phyloP scores from a whole-genome alignment of 2,113 vertebrate genomes.

The Silurus asotus region DNA sequence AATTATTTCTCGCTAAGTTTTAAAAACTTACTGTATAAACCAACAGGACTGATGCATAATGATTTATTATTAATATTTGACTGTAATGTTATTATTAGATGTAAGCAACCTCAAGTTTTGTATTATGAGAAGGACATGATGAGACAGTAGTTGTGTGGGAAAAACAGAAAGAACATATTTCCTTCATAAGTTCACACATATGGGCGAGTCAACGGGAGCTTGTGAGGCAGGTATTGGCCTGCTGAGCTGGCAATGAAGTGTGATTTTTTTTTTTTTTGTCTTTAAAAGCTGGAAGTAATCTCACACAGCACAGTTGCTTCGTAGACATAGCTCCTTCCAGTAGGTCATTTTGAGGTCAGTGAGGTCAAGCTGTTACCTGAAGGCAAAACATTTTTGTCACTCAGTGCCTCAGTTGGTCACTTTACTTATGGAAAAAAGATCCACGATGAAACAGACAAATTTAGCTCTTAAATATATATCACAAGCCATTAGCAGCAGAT shows the following conservation, averaged over 20 bases:
- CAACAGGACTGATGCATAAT: slow-evolving; percentile 12
- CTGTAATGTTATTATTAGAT: slow-evolving; percentile 31
- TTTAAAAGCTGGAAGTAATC: slow-evolving; percentile 8
- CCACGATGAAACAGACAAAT: not conserved
- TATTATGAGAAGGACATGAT: slow-evolving; percentile 6
- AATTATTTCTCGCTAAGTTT: not conserved
- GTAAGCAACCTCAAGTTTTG: slow-evolving; percentile 12
- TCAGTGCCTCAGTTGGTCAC: not conserved
- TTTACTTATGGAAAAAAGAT: not conserved
- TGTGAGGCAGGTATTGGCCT: slow-evolving; percentile 46
- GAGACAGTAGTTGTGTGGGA: not conserved
- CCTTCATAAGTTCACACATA: slow-evolving; percentile 30
- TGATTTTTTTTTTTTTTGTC: slow-evolving; percentile 25
- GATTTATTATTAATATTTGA: slow-evolving; percentile 1
- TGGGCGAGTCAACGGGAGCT: slow-evolving; percentile 31
- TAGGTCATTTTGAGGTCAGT: slow-evolving; percentile 34
- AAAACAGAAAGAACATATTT: slow-evolving; percentile 37
- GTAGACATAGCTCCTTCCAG: slow-evolving; percentile 5
- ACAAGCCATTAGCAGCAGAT: not conserved
- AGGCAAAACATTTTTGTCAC: slow-evolving; percentile 16
- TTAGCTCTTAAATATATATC: not conserved
- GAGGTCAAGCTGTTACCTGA: slow-evolving; percentile 36
- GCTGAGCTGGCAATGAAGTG: slow-evolving; percentile 21
- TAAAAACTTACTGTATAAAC: not conserved
- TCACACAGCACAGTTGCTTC: slow-evolving; percentile 36